Conservation (phyloP, 2,888 invertebrate species). For the Girardia tigrina region DNA sequence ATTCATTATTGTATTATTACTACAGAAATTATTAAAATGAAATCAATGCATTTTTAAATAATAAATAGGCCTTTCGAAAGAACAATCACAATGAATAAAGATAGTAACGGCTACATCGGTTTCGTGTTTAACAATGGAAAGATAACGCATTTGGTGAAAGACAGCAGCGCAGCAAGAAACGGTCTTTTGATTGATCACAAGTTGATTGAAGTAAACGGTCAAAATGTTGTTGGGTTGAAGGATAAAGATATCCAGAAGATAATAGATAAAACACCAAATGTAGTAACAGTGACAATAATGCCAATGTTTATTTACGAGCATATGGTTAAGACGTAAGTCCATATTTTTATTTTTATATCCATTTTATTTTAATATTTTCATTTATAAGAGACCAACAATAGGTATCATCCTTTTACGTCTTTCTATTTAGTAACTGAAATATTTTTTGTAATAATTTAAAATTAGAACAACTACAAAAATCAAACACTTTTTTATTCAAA, state of each 20-base stretch:
- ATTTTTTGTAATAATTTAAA: too few species aligned
- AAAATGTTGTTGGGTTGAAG: constrained; percentile 75
- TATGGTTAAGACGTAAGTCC: constrained; percentile 73
- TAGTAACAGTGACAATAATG: constrained; percentile 68
- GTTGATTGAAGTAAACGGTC: constrained; percentile 68
- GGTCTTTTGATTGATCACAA: constrained; percentile 77
- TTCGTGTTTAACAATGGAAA: constrained; percentile 76
- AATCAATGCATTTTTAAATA: too few species aligned
- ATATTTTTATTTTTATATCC: neutral
- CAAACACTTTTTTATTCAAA: too few species aligned
- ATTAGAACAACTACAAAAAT: too few species aligned
- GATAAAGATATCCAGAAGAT: constrained; percentile 69
- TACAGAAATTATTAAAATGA: too few species aligned
- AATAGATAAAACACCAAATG: constrained; percentile 60
- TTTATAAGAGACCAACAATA: too few species aligned
- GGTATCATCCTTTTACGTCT: too few species aligned
- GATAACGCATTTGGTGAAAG: constrained; percentile 65
- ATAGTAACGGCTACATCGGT: constrained; percentile 68
- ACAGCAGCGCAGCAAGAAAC: constrained; percentile 78
- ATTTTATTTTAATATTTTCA: too few species aligned
- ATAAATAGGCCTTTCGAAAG: constrained; percentile 80
- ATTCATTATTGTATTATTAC: too few species aligned
- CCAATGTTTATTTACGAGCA: constrained; percentile 75
- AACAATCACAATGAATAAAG: constrained; percentile 76
- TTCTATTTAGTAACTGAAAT: too few species aligned